Evolutionary conservation across 2,797 vertebrate species (phyloP), one percentile per base, ranked within the genome.

Genomic region (Thunnus albacares): DNA sequence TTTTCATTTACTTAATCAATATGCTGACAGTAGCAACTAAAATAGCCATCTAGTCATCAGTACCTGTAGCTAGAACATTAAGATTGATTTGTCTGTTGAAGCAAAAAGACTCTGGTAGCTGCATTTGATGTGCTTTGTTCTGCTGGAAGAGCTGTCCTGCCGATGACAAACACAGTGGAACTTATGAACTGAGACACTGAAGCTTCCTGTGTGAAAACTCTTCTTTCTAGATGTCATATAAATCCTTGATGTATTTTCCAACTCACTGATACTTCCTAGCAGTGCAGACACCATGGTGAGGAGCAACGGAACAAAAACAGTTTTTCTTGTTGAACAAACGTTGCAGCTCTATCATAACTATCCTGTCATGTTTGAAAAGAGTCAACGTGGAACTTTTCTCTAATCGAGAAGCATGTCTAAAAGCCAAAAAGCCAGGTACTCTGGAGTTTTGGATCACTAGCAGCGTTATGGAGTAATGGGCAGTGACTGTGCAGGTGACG

Each of bases 31-130:
- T 22, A 57, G 41, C 26, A 60, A 62, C 53, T 62, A 24, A 61
- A 68, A 75, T 5, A 12, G 33, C 14, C 47, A 28, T 80, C 12
- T 53, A 71, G 66, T 63, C 15, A 52, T 66, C 8, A 14, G 60
- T 51, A 58, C 45, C 38, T 77, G 59, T 38, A 58, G 62, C 71
- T 65, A 59, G 41, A 80, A 59, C 74, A 62, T 72, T 57, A 64
- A 69, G 47, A 61, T 38, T 60, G 76, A 82, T 58, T 0, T 17
- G 63, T 6, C 22, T 17, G 41, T 38, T 67, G 41, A 13, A 80
- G 22, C 22, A 43, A 28, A 58, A 56, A 14, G 1, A 63, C 30
- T 22, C 68, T n/a, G 41, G 55, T 72, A 53, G 55, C 47, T 35
- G 62, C 30, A 20, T 51, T 60, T 49, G 61, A 68, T 33, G 30